Base-by-base conservation (phyloP, 2,797 vertebrate species). In the Enteromius unitaeniatus region DNA sequence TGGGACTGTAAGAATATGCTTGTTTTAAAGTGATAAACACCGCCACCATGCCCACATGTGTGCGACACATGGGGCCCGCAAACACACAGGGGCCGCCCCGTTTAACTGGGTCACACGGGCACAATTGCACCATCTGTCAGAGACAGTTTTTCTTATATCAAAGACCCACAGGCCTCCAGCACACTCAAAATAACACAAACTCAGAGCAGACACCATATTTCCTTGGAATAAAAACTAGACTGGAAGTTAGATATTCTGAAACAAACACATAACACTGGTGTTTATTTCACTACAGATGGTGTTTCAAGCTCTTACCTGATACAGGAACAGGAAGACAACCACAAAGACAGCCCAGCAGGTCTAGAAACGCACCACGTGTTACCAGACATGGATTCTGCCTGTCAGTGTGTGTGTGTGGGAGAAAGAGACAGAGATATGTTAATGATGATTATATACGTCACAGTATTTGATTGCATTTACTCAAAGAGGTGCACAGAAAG, bases 371-470 rank as follows among this genome's bases (percentile, higher is more conserved):
- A 80, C 96, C 96, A 94, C 97, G 96, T 84, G 97, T 99, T 88
- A 99, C 96, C 87, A 97, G 90, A 90, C 97, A 99, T 47, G 91
- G 90, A 89, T 99, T 99, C 82, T 92, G 88, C 87, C 97, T 97
- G 88, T 51, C 8, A 31, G 34, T 58, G 73, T 75, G 87, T 73
- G 69, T 88, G 78, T 88, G 89, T 58, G 84, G 86, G 13, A 89
- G 34, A 86, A 26, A 70, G 6, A 85, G 17, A 65, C 7, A 55
- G 40, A 58, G 13, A 34, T 45, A 23, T 5, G 14, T 17, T 40
- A 13, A 23, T 23, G 6, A 31, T 28, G 1, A n/a, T 72, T 60
- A 73, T 14, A n/a, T 34, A 34, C 19, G 3, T 21, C 2, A 31
- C 14, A 23, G 2, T 26, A 31, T 67, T 58, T 64, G 15, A 15